A percentile compares a stretch with the other conserved stretches of the same genome.
Evolutionary conservation across 2,888 invertebrate species (phyloP).

Genomic region (Anagyrus pseudococci): DNA sequence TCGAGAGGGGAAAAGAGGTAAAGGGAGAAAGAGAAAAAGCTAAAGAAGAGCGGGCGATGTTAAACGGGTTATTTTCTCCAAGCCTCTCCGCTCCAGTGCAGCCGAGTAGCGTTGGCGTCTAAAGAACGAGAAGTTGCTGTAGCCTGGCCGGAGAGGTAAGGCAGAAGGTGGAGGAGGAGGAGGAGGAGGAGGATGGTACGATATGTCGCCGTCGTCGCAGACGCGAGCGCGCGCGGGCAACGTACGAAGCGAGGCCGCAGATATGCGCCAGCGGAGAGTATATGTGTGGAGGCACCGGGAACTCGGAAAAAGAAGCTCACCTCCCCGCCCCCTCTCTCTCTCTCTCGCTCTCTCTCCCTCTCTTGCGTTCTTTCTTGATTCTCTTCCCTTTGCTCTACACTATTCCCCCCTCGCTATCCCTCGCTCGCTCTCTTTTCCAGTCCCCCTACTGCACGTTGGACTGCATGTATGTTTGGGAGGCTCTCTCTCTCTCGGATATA

Average conservation of each 20-base stretch:
- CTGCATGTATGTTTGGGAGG: too few species aligned
- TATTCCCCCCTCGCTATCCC: conserved; percentile 22
- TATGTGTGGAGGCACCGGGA: background rate
- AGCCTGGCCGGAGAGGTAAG: background rate
- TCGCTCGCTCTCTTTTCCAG: background rate
- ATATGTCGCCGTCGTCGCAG: conserved; percentile 14
- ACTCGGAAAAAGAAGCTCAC: conserved; percentile 33
- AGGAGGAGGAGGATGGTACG: conserved; percentile 5
- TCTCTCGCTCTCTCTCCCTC: background rate
- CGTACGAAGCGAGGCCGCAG: conserved; percentile 38
- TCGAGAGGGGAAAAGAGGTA: too few species aligned
- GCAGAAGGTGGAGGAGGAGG: background rate
- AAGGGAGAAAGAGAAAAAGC: too few species aligned
- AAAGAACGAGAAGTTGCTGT: background rate
- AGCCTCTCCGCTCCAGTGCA: conserved; percentile 12
- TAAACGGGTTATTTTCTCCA: conserved; percentile 36
- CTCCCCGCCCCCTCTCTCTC: background rate
- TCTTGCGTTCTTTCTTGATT: too few species aligned
- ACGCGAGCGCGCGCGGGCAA: conserved; percentile 26
- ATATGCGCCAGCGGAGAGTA: conserved; percentile 15
- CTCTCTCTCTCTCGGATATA: background rate
- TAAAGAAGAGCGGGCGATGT: too few species aligned
- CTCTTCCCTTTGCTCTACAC: conserved; percentile 2
- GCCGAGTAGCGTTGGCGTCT: too few species aligned
- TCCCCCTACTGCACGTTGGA: background rate